Conservation (phyloP, 1,140 invertebrate genomes). For the Diachasma alloeum region DNA sequence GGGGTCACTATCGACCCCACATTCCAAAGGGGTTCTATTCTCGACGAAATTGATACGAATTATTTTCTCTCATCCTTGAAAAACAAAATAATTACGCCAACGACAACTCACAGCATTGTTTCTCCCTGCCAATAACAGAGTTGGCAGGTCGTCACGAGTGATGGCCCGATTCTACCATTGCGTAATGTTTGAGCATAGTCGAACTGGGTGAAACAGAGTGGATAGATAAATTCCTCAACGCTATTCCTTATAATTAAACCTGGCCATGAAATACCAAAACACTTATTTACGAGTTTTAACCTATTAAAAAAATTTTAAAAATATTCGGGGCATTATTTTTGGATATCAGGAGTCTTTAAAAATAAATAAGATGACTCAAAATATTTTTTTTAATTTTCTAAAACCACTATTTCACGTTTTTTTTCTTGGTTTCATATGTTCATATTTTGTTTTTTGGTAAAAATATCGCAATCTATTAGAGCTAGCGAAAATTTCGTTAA, state of each 20-base stretch:
- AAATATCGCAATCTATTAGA: too few species aligned
- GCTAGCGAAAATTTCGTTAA: too few species aligned
- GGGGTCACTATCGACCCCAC: too few species aligned
- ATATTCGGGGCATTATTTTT: neutral
- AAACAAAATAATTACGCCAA: neutral
- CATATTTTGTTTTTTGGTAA: too few species aligned
- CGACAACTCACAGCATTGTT: neutral
- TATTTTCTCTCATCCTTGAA: neutral
- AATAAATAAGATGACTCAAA: too few species aligned
- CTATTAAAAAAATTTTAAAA: neutral
- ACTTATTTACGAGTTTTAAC: neutral
- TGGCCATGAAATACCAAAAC: neutral
- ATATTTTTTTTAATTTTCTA: too few species aligned
- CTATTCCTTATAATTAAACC: neutral
- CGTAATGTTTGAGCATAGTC: neutral
- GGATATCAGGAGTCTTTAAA: neutral
- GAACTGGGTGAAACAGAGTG: neutral
- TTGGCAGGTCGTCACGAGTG: constrained; percentile 6
- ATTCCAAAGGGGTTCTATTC: neutral
- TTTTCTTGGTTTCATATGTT: too few species aligned
- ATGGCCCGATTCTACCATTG: constrained; percentile 1
- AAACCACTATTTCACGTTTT: too few species aligned
- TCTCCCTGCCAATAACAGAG: neutral
- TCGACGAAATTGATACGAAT: neutral
- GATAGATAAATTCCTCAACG: neutral